These are phyloP conservation scores for Laspeyria flexula DNA, from an alignment of 2,888 invertebrate species.

Conservation along the genomic window DNA sequence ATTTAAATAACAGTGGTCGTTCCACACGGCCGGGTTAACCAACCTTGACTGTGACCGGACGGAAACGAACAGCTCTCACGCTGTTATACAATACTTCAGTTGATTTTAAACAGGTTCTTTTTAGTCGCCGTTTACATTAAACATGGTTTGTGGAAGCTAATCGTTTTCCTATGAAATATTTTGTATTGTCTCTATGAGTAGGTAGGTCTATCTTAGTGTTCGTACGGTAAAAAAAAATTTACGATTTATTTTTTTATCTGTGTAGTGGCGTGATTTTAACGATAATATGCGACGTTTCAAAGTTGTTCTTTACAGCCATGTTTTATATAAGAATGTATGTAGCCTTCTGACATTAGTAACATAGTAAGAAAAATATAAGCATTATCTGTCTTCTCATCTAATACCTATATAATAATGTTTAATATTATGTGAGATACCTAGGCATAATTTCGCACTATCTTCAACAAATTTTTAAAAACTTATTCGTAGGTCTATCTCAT, in stretches of 20 bases:
- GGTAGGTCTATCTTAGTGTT: neutral
- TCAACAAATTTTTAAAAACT: too few species aligned
- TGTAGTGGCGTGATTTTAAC: neutral
- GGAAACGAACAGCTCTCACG: conserved; percentile 54
- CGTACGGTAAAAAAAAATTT: neutral
- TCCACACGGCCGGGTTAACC: conserved; percentile 29
- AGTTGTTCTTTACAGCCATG: too few species aligned
- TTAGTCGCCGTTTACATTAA: conserved; percentile 34
- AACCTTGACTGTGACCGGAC: conserved; percentile 36
- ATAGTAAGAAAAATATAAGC: too few species aligned
- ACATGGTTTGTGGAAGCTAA: conserved; percentile 36
- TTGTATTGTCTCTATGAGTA: conserved; percentile 3
- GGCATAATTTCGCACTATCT: too few species aligned
- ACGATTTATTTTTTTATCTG: neutral
- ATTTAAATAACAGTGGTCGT: conserved; percentile 16
- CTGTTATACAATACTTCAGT: conserved; percentile 56
- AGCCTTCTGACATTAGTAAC: too few species aligned
- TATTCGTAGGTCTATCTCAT: too few species aligned
- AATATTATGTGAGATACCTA: too few species aligned
- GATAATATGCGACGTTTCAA: neutral
- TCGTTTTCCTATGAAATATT: conserved; percentile 30
- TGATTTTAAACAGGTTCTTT: conserved; percentile 54
- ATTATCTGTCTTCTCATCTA: too few species aligned
- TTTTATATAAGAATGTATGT: too few species aligned
- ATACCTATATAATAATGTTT: too few species aligned